These are phyloP conservation scores for Brachyopa scutellaris DNA, from an alignment of 2,888 invertebrate species.

Conservation along the genomic window DNA sequence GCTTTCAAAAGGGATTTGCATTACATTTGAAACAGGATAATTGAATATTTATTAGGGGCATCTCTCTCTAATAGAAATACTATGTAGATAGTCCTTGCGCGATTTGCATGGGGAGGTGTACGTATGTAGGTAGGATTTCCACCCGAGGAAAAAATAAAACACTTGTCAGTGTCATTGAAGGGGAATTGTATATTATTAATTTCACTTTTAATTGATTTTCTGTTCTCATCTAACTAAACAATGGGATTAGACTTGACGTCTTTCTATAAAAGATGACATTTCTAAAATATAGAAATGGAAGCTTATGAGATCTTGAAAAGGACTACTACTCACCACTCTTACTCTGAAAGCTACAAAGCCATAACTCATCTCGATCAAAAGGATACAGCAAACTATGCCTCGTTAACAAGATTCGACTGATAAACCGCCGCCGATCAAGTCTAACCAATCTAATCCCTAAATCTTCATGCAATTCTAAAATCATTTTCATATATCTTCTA, in stretches of 20 bases:
- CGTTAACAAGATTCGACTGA: background rate
- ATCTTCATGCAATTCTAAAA: constrained; percentile 14
- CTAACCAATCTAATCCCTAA: constrained; percentile 17
- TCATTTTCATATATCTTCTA: constrained; percentile 27
- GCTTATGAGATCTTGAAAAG: too few relatives aligned
- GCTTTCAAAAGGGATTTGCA: constrained; percentile 73
- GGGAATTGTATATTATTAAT: constrained; percentile 49
- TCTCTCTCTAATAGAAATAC: constrained; percentile 46
- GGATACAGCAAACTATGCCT: too few relatives aligned
- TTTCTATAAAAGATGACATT: too few relatives aligned
- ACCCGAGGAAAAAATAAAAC: background rate
- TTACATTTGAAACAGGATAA: constrained; percentile 73
- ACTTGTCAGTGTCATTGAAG: constrained; percentile 23
- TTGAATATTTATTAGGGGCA: constrained; percentile 75
- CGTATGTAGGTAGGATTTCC: constrained; percentile 52
- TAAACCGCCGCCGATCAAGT: background rate
- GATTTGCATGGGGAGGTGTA: constrained; percentile 46
- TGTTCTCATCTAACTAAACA: too few relatives aligned
- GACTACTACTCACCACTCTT: too few relatives aligned
- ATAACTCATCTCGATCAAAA: too few relatives aligned
- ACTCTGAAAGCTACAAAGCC: too few relatives aligned
- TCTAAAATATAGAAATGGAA: too few relatives aligned
- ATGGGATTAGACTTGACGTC: too few relatives aligned
- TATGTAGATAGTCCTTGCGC: constrained; percentile 30
- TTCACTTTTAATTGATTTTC: constrained; percentile 40